phyloP scores from a whole-genome alignment of 2,797 vertebrate genomes.

The Mormyrops boulengeri region DNA sequence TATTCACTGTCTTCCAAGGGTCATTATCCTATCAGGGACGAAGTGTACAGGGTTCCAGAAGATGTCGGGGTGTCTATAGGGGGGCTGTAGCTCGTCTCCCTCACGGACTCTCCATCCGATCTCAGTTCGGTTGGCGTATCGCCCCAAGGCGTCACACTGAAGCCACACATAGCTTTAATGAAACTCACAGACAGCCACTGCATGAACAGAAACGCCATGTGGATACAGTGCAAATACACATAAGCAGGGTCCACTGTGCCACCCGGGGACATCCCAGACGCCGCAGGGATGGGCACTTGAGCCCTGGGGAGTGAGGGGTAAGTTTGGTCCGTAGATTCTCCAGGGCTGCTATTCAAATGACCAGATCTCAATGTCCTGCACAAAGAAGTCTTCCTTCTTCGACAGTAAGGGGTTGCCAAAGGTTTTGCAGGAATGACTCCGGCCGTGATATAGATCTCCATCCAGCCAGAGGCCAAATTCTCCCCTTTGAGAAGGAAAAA shows the following conservation, averaged over 20 bases:
- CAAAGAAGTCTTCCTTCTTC: constrained; percentile 96
- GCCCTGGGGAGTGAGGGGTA: background rate
- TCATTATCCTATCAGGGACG: background rate
- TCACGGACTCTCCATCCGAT: background rate
- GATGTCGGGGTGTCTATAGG: background rate
- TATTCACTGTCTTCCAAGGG: background rate
- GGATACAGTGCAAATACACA: background rate
- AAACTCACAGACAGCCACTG: background rate
- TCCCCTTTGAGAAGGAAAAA: constrained; percentile 60
- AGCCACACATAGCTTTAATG: background rate
- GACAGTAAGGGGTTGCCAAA: constrained; percentile 95
- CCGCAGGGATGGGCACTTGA: background rate
- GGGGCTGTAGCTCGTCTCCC: background rate
- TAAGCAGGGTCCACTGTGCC: background rate
- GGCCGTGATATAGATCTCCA: constrained; percentile 96
- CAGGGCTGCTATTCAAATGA: constrained; percentile 75
- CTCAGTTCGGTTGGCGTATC: background rate
- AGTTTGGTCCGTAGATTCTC: background rate
- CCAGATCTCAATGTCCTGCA: constrained; percentile 99
- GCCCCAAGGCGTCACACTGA: background rate
- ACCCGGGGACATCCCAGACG: background rate
- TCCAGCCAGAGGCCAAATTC: constrained; percentile 98
- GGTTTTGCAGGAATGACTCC: constrained; percentile 99
- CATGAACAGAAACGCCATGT: constrained; percentile 3
- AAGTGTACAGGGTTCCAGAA: background rate